These are phyloP conservation scores for Chelonus formosanus DNA, from an alignment of 2,888 invertebrate species.

Conservation along the genomic window DNA sequence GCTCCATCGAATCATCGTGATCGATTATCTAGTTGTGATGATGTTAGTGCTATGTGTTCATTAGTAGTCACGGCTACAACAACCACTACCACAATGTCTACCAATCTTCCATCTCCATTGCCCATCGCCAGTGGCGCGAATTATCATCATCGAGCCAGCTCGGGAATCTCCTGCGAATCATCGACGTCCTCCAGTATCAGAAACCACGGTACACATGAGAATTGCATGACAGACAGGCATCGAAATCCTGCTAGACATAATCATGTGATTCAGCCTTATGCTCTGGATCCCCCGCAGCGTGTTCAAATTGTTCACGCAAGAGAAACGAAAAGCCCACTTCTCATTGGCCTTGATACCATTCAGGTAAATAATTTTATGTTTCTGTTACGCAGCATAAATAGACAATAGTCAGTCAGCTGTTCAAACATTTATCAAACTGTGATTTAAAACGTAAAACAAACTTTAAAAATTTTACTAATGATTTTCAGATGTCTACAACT, in stretches of 20 bases:
- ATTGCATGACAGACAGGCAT: conserved; percentile 50
- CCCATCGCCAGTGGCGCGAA: conserved; percentile 13
- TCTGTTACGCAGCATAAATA: conserved; percentile 7
- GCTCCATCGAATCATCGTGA: conserved; percentile 29
- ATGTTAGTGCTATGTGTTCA: conserved; percentile 24
- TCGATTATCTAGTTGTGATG: conserved; percentile 27
- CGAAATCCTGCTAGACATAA: conserved; percentile 48
- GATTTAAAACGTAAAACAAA: too few relatives aligned
- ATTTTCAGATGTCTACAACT: conserved; percentile 43
- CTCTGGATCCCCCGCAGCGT: conserved; percentile 30
- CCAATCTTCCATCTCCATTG: conserved; percentile 18
- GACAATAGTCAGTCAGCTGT: not conserved
- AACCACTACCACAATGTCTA: conserved; percentile 11
- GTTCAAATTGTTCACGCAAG: conserved; percentile 27
- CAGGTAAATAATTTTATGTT: conserved; percentile 47
- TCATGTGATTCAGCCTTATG: conserved; percentile 34
- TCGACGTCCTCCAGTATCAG: conserved; percentile 56
- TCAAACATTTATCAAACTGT: too few relatives aligned
- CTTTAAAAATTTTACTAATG: conserved; percentile 7
- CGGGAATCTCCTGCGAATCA: conserved; percentile 57
- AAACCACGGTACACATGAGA: conserved; percentile 53
- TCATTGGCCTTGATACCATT: conserved; percentile 54
- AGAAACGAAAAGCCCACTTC: conserved; percentile 50
- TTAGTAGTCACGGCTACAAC: conserved; percentile 1
- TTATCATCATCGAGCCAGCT: conserved; percentile 54